phyloP scores from a whole-genome alignment of 2,888 invertebrate genomes.

The Clunio marinus region DNA sequence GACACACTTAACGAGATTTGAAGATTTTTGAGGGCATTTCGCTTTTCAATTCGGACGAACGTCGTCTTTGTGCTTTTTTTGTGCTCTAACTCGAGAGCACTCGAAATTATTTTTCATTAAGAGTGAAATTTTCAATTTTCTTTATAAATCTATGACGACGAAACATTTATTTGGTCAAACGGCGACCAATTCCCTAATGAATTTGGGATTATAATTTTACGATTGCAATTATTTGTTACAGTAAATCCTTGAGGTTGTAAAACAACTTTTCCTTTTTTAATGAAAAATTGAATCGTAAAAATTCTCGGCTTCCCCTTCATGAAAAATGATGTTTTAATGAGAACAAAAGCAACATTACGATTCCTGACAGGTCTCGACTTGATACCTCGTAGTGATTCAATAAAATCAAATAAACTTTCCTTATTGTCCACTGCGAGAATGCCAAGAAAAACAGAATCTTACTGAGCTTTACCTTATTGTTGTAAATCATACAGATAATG shows the following conservation, averaged over 20 bases:
- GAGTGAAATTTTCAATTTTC: conserved; percentile 8
- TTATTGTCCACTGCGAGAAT: neutral
- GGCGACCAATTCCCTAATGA: conserved; percentile 31
- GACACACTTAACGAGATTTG: conserved; percentile 27
- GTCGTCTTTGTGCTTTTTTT: conserved; percentile 30
- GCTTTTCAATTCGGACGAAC: neutral
- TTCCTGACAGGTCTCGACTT: conserved; percentile 19
- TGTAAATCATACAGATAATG: conserved; percentile 20
- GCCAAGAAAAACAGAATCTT: neutral
- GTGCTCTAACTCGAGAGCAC: conserved; percentile 1
- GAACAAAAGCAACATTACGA: neutral
- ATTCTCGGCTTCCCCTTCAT: neutral
- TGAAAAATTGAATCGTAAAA: conserved; percentile 39
- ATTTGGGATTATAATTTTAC: conserved; percentile 38
- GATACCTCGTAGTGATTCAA: too few relatives aligned
- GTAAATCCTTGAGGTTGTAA: conserved; percentile 25
- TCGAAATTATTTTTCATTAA: neutral
- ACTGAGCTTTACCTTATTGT: neutral
- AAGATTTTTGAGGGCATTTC: neutral
- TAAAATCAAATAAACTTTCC: neutral
- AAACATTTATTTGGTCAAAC: conserved; percentile 17
- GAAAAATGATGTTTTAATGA: conserved; percentile 27
- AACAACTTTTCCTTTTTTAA: conserved; percentile 16
- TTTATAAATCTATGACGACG: neutral
- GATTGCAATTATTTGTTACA: conserved; percentile 36